phyloP scores from a whole-genome alignment of 2,888 invertebrate species.

The Dioctria linearis region DNA sequence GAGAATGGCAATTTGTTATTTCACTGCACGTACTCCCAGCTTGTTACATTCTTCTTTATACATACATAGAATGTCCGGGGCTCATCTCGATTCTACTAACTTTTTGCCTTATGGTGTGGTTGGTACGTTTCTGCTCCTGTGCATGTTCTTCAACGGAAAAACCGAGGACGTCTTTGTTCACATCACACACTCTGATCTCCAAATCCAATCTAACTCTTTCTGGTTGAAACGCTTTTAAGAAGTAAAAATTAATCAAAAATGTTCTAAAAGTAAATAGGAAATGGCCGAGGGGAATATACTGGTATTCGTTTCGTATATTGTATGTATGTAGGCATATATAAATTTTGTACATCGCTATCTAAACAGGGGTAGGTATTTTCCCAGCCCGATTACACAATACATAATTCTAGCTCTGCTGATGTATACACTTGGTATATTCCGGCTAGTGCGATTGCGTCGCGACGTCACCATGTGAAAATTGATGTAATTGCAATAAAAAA shows the following conservation, averaged over 20 bases:
- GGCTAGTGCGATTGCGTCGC: constrained; percentile 14
- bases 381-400: constrained; percentile 41
- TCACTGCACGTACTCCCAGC: constrained; percentile 14
- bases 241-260: constrained; percentile 15
- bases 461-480: constrained; percentile 12
- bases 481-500: constrained; percentile 22
- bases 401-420: neutral
- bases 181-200: too few relatives aligned
- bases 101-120: neutral
- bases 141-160: too few relatives aligned
- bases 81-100: too few relatives aligned
- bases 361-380: neutral
- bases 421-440: constrained; percentile 4
- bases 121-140: constrained; percentile 4
- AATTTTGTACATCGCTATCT: too few relatives aligned
- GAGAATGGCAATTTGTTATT: constrained; percentile 1
- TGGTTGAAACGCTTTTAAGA: neutral
- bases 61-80: too few relatives aligned
- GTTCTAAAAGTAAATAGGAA: constrained; percentile 41
- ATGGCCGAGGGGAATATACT: constrained; percentile 12
- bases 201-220: constrained; percentile 6
- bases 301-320: too few relatives aligned
- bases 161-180: too few relatives aligned
- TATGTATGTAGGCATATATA: too few relatives aligned
- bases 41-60: too few relatives aligned